Conservation (phyloP, 2,888 invertebrate genomes). For the Dynastes tityus region DNA sequence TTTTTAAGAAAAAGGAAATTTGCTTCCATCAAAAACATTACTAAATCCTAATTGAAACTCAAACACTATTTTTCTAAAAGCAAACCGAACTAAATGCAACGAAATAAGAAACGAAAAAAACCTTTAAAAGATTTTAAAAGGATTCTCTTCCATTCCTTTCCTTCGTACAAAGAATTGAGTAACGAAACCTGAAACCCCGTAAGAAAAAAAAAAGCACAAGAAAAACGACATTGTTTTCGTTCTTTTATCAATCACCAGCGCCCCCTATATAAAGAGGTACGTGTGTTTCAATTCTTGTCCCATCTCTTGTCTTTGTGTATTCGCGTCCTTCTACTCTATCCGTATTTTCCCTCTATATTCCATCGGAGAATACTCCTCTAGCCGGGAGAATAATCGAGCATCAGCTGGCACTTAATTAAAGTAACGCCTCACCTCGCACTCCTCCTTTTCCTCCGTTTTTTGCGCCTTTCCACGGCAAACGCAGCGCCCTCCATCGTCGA, state of each 20-base stretch:
- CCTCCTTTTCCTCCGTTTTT: not conserved
- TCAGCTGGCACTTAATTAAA: constrained; percentile 69
- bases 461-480: not conserved
- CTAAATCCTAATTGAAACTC: too few species aligned
- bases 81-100: constrained; percentile 17
- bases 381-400: constrained; percentile 66
- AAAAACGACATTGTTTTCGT: constrained; percentile 44
- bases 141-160: not conserved
- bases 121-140: not conserved
- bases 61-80: not conserved
- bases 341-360: not conserved
- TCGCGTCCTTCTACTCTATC: not conserved
- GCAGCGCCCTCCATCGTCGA: not conserved
- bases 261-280: constrained; percentile 53
- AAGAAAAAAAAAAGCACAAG: constrained; percentile 6
- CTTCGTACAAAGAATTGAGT: too few species aligned
- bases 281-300: constrained; percentile 63
- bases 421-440: constrained; percentile 64
- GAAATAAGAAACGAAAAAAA: constrained; percentile 2
- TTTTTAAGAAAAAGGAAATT: too few species aligned
- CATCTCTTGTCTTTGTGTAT: constrained; percentile 63
- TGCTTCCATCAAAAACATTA: too few species aligned
- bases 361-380: constrained; percentile 59
- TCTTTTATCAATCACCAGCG: constrained; percentile 49
- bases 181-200: constrained; percentile 23